Conservation (phyloP, 2,888 invertebrate species). For the Coleophora flavipennella region DNA sequence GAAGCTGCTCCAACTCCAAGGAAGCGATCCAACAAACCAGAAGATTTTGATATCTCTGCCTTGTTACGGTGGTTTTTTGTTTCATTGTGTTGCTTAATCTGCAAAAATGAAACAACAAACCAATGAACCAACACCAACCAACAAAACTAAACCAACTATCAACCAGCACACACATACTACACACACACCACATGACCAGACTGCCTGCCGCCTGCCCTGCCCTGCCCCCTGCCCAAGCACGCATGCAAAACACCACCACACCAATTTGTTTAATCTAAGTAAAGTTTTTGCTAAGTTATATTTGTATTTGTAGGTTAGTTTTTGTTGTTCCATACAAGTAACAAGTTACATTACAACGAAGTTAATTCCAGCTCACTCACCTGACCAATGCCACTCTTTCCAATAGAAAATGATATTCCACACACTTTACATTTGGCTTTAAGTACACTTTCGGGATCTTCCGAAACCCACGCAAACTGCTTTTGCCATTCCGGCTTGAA, state of each 20-base stretch:
- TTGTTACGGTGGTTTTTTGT: slow-evolving; percentile 11
- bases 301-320: neutral
- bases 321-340: neutral
- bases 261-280: neutral
- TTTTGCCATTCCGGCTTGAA: too few relatives aligned
- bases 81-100: slow-evolving; percentile 11
- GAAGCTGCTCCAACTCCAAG: slow-evolving; percentile 7
- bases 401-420: slow-evolving; percentile 3
- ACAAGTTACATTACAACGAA: too few relatives aligned
- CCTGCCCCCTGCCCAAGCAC: too few relatives aligned
- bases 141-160: slow-evolving; percentile 1
- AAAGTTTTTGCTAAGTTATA: neutral
- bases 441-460: neutral
- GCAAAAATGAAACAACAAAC: slow-evolving; percentile 1
- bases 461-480: too few relatives aligned
- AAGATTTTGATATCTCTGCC: slow-evolving; percentile 9
- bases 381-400: slow-evolving; percentile 2
- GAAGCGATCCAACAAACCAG: slow-evolving; percentile 9
- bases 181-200: too few relatives aligned
- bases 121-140: neutral
- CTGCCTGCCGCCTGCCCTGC: too few relatives aligned
- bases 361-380: too few relatives aligned
- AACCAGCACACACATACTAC: neutral
- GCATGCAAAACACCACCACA: neutral
- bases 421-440: slow-evolving; percentile 5